Conservation (phyloP, 2,888 invertebrate genomes). For the Acrocyrtus sp. region DNA sequence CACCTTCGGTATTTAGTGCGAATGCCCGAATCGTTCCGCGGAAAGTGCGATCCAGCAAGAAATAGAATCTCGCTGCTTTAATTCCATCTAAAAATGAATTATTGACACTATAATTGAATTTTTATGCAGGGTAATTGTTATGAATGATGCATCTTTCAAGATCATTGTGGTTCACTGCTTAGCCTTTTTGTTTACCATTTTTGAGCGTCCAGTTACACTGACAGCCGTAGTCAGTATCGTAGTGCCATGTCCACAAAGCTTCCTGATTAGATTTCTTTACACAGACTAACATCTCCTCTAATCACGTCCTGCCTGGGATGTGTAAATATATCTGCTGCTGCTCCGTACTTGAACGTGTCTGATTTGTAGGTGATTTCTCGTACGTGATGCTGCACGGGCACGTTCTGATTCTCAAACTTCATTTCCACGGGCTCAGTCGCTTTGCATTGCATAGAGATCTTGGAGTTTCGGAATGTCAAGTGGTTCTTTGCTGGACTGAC, state of each 20-base stretch:
- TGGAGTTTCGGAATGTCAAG: conserved; percentile 43
- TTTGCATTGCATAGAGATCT: conserved; percentile 49
- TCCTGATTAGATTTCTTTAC: conserved; percentile 41
- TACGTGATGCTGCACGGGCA: conserved; percentile 43
- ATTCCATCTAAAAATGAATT: conserved; percentile 50
- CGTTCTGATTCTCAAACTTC: conserved; percentile 41
- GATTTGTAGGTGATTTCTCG: conserved; percentile 47
- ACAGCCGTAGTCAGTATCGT: conserved; percentile 53
- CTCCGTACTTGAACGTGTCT: conserved; percentile 47
- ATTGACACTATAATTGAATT: background rate
- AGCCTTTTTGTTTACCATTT: no score
- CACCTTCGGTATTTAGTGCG: conserved; percentile 52
- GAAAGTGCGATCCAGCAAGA: conserved; percentile 49
- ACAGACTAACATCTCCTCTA: conserved; percentile 49
- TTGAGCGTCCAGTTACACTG: conserved; percentile 52
- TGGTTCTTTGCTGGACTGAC: conserved; percentile 46
- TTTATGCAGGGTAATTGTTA: background rate
- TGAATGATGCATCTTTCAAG: no score
- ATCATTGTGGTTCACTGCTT: no score
- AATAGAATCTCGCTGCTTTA: conserved; percentile 53
- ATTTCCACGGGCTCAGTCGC: conserved; percentile 54
- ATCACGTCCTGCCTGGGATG: conserved; percentile 48
- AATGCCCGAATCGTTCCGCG: conserved; percentile 53
- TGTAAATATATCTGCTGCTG: conserved; percentile 48
- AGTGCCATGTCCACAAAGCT: conserved; percentile 52